Percentiles rank a stretch among this genome's conserved stretches.
These are phyloP conservation scores for Acipenser oxyrinchus DNA, from an alignment of 2,797 vertebrate genomes.

Conservation along the genomic window DNA sequence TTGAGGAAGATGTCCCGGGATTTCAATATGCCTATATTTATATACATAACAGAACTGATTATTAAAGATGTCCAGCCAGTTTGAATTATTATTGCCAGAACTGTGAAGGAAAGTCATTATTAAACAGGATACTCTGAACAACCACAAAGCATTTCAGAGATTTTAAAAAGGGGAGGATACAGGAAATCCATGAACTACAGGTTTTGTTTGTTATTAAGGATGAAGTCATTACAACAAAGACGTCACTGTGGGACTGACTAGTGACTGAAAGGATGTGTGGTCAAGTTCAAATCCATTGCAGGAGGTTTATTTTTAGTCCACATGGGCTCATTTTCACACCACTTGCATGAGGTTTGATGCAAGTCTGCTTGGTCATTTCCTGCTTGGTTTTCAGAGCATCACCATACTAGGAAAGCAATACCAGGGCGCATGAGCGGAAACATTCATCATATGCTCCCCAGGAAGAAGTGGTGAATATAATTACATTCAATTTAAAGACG, in stretches of 20 bases:
- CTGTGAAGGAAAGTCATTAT: too few species aligned
- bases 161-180: too few species aligned
- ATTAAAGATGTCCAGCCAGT: too few species aligned
- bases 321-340: neutral
- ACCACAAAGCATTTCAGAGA: too few species aligned
- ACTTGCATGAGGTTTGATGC: neutral
- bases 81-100: too few species aligned
- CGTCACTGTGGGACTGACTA: neutral
- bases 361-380: neutral
- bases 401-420: neutral
- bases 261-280: neutral
- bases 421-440: neutral
- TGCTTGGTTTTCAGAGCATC: neutral
- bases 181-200: neutral
- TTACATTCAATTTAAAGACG: too few species aligned
- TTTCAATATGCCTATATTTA: too few species aligned
- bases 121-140: too few species aligned
- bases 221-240: neutral
- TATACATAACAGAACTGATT: too few species aligned
- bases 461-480: too few species aligned
- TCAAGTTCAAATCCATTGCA: neutral
- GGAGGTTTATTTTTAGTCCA: neutral
- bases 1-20: too few species aligned
- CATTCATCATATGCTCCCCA: too few species aligned
- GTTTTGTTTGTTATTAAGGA: neutral